phyloP scores from a whole-genome alignment of 2,888 invertebrate species.

The Eutolmus rufibarbis region DNA sequence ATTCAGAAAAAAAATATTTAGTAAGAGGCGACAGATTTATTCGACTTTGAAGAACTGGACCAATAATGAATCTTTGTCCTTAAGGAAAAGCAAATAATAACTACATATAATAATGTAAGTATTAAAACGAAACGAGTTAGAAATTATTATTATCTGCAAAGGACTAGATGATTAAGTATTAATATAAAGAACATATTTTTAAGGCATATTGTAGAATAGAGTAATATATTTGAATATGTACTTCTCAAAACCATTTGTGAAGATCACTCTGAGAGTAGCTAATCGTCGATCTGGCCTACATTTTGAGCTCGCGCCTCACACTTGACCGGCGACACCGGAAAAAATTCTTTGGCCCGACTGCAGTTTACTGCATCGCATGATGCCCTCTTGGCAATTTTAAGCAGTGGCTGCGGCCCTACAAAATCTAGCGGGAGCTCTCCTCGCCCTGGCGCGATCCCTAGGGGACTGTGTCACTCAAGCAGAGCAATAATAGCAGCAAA shows the following conservation, averaged over 20 bases:
- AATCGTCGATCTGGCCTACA: background rate
- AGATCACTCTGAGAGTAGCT: background rate
- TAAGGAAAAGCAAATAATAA: too few relatives aligned
- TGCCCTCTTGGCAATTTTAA: background rate
- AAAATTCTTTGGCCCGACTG: background rate
- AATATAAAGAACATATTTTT: too few relatives aligned
- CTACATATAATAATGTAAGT: too few relatives aligned
- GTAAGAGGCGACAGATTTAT: too few relatives aligned
- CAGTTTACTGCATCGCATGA: background rate
- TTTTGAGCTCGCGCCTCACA: background rate
- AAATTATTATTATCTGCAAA: too few relatives aligned
- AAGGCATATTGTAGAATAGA: too few relatives aligned
- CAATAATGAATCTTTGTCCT: too few relatives aligned
- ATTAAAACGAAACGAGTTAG: too few relatives aligned
- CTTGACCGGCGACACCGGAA: constrained; percentile 18
- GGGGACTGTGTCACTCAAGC: constrained; percentile 3
- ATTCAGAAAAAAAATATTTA: background rate
- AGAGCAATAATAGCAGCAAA: constrained; percentile 11
- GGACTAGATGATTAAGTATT: too few relatives aligned
- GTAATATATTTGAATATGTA: too few relatives aligned
- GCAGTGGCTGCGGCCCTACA: background rate
- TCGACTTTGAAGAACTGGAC: too few relatives aligned
- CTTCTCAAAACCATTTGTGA: background rate
- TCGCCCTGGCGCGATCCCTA: background rate
- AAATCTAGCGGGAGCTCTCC: background rate